Evolutionary conservation across 2,888 invertebrate species (phyloP).

Genomic region (Lissonota sp.): DNA sequence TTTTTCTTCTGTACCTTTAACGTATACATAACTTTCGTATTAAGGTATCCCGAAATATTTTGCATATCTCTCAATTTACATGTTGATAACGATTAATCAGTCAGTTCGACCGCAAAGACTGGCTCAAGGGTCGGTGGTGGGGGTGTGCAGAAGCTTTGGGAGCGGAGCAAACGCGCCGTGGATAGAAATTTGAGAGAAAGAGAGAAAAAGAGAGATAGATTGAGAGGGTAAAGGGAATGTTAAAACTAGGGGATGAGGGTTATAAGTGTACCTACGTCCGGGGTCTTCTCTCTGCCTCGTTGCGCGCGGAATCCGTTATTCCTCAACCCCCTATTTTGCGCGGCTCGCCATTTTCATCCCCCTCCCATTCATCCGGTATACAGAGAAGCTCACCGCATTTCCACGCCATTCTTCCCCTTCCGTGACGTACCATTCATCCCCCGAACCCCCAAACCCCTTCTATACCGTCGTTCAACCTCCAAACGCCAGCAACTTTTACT

Average conservation of each 20-base stretch:
- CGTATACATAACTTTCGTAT: conserved; percentile 1
- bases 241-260: conserved; percentile 43
- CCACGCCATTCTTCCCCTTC: conserved; percentile 53
- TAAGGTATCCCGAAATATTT: background rate
- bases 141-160: conserved; percentile 27
- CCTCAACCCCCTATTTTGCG: conserved; percentile 32
- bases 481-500: conserved; percentile 71
- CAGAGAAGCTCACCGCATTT: conserved; percentile 38
- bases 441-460: conserved; percentile 30
- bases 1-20: background rate
- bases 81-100: conserved; percentile 32
- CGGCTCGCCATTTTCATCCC: conserved; percentile 36
- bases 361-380: conserved; percentile 38
- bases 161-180: background rate
- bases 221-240: conserved; percentile 26
- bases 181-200: background rate
- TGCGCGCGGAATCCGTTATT: conserved; percentile 66
- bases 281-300: conserved; percentile 57
- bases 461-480: conserved; percentile 66
- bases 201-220: background rate
- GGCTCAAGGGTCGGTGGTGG: conserved; percentile 7
- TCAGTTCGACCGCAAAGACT: conserved; percentile 19
- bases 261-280: conserved; percentile 64
- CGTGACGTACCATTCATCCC: conserved; percentile 66
- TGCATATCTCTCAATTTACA: conserved; percentile 14